Conservation (phyloP, 2,113 vertebrate species). For the Collichthys lucidus region DNA sequence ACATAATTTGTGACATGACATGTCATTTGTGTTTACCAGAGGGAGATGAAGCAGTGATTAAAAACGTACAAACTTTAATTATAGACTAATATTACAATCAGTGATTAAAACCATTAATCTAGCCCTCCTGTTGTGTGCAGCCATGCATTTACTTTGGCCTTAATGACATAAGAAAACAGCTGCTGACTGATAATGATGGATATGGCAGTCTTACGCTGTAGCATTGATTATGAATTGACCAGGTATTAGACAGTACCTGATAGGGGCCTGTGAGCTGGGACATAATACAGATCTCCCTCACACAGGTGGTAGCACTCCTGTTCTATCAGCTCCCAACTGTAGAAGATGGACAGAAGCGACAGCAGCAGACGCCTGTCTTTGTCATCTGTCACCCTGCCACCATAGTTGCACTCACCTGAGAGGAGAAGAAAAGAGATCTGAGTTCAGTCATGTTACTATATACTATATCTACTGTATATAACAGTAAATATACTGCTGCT, state of each 20-base stretch:
- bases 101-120: conserved; percentile 25
- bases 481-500: no score
- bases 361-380: conserved; percentile 94
- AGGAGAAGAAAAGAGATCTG: conserved; percentile 9
- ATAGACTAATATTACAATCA: neutral
- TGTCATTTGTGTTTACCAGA: no score
- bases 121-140: neutral
- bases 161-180: neutral
- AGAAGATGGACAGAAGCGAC: conserved; percentile 91
- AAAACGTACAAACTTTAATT: neutral
- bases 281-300: conserved; percentile 85
- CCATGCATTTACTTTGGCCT: neutral
- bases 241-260: conserved; percentile 82
- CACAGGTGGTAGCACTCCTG: conserved; percentile 86
- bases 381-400: conserved; percentile 95
- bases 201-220: neutral
- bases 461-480: neutral
- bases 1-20: neutral
- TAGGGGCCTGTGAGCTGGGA: conserved; percentile 88
- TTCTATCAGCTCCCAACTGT: conserved; percentile 86
- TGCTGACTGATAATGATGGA: conserved; percentile 4
- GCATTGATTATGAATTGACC: neutral
- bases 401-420: conserved; percentile 96
- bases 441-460: neutral
- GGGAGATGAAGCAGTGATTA: no score